Percentiles rank a stretch among this genome's conserved stretches.
Evolutionary conservation across 2,113 vertebrate species (phyloP).

Genomic region (Engraulis encrasicolus): DNA sequence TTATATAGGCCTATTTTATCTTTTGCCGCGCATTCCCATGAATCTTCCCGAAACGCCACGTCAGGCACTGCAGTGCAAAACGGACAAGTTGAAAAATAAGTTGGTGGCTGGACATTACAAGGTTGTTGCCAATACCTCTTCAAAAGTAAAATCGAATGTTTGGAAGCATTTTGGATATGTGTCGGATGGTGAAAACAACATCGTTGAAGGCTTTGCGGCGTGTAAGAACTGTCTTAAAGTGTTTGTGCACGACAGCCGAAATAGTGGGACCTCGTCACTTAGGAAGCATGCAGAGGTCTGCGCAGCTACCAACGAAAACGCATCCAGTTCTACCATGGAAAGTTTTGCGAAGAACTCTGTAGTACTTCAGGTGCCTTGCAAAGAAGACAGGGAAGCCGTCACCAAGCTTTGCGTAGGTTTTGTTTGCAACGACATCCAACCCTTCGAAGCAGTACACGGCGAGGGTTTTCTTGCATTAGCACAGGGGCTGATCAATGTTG

Average conservation of each 20-base stretch:
- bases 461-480: constrained; percentile 13
- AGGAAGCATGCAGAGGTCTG: not conserved
- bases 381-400: constrained; percentile 9
- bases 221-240: not conserved
- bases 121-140: not conserved
- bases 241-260: not conserved
- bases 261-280: not conserved
- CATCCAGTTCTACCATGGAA: not conserved
- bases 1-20: not conserved
- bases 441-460: constrained; percentile 17
- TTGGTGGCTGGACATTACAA: not conserved
- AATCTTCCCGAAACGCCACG: not conserved
- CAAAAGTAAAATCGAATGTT: not conserved
- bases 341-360: not conserved
- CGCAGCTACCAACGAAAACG: not conserved
- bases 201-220: not conserved
- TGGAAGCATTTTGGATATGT: not conserved
- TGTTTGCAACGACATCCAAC: constrained; percentile 19
- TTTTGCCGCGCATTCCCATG: not conserved
- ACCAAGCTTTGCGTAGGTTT: constrained; percentile 18
- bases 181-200: not conserved
- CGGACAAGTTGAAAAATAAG: not conserved
- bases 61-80: not conserved
- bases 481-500: too few species aligned
- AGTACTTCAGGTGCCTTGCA: constrained; percentile 14